These are phyloP conservation scores for Perca flavescens DNA, from an alignment of 2,113 vertebrate genomes.

Conservation along the genomic window DNA sequence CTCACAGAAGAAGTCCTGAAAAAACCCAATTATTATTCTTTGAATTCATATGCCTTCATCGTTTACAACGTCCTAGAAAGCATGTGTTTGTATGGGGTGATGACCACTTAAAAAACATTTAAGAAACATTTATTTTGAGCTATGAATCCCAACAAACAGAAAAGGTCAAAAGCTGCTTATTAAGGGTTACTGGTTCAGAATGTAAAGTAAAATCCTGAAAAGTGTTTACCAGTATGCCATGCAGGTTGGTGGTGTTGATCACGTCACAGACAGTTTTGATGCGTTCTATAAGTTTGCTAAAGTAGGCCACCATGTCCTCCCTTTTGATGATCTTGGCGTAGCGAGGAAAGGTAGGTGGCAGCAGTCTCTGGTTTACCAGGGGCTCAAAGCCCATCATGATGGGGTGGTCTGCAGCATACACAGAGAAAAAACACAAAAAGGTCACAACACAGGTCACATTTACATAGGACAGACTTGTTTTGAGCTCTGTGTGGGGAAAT, in stretches of 20 bases:
- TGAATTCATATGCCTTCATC: neutral
- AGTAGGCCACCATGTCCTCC: slow-evolving; percentile 98
- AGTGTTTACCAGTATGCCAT: slow-evolving; percentile 93
- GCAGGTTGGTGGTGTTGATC: slow-evolving; percentile 95
- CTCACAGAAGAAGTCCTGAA: slow-evolving; percentile 98
- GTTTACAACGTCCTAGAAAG: neutral
- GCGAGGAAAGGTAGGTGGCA: slow-evolving; percentile 97
- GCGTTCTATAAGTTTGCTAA: slow-evolving; percentile 95
- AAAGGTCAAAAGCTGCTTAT: neutral
- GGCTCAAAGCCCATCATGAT: slow-evolving; percentile 99
- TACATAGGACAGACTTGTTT: neutral
- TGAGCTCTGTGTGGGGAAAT: neutral
- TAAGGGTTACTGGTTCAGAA: neutral
- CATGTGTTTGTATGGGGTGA: neutral
- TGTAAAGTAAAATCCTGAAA: neutral
- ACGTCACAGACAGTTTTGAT: slow-evolving; percentile 98
- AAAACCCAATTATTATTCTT: neutral
- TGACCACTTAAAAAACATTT: neutral
- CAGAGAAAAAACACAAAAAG: neutral
- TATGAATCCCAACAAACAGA: neutral
- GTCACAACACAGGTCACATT: neutral
- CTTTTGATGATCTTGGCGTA: slow-evolving; percentile 99
- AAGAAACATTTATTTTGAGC: neutral
- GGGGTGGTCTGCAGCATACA: slow-evolving; percentile 90
- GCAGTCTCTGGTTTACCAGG: slow-evolving; percentile 96